phyloP scores from a whole-genome alignment of 2,888 invertebrate genomes.

The Lasioglossum pauxillum region DNA sequence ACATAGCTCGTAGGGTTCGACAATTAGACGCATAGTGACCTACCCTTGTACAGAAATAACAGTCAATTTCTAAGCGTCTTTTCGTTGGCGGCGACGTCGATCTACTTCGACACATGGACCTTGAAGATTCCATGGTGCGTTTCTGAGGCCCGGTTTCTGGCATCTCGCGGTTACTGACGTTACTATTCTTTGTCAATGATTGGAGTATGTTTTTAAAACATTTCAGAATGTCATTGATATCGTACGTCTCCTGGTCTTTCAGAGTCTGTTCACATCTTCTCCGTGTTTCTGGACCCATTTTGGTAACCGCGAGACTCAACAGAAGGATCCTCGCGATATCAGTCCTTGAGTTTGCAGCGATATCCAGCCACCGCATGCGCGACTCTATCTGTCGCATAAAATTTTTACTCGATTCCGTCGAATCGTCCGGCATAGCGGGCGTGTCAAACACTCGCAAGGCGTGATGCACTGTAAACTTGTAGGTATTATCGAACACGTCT shows the following conservation, averaged over 20 bases:
- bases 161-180: too few species aligned
- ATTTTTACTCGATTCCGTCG: not conserved
- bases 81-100: too few species aligned
- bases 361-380: not conserved
- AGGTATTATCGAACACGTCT: accelerated
- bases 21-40: accelerated
- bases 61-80: too few species aligned
- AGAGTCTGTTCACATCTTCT: too few species aligned
- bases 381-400: accelerated
- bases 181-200: too few species aligned
- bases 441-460: accelerated
- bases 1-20: accelerated
- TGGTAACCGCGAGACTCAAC: accelerated
- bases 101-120: too few species aligned
- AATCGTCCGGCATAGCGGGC: not conserved
- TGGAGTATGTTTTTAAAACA: too few species aligned
- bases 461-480: accelerated
- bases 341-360: accelerated
- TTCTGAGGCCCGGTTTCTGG: too few species aligned
- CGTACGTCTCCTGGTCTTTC: accelerated
- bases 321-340: not conserved
- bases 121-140: too few species aligned
- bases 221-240: not conserved
- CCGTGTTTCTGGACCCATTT: not conserved
- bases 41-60: accelerated